Conservation (phyloP, 1,140 invertebrate genomes). For the Solenopsis fugax region DNA sequence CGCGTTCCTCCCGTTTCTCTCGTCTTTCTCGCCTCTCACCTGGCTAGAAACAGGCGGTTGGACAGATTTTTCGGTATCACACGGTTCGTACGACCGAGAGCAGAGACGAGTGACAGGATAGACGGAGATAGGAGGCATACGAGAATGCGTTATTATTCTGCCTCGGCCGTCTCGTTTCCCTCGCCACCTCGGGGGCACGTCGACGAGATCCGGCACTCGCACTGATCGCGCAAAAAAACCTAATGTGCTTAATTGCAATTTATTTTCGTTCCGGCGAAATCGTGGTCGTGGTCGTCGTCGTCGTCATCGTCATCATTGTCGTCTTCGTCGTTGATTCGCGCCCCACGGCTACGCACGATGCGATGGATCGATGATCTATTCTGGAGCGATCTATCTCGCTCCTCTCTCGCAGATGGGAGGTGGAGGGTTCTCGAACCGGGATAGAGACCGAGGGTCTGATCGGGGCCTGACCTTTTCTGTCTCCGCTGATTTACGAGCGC, state of each 20-base stretch:
- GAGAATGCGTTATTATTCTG: conserved; percentile 67
- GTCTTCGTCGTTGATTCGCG: conserved; percentile 50
- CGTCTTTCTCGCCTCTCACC: conserved; percentile 10
- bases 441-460: conserved; percentile 37
- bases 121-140: conserved; percentile 35
- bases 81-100: conserved; percentile 63
- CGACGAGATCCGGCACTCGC: background rate
- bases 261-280: conserved; percentile 43
- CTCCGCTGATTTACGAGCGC: conserved; percentile 75
- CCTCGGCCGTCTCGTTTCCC: conserved; percentile 12
- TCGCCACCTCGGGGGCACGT: conserved; percentile 35
- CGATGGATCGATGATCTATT: conserved; percentile 60
- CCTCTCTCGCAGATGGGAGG: conserved; percentile 17
- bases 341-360: conserved; percentile 43
- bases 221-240: conserved; percentile 39
- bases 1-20: conserved; percentile 23
- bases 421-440: conserved; percentile 26
- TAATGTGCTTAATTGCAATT: conserved; percentile 68
- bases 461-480: conserved; percentile 70
- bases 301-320: background rate
- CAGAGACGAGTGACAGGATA: conserved; percentile 56
- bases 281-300: conserved; percentile 31
- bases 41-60: conserved; percentile 79
- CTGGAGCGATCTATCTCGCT: conserved; percentile 26
- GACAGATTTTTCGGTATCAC: conserved; percentile 81